A percentile compares a stretch with the other conserved stretches of the same genome.
Evolutionary conservation across 2,888 invertebrate genomes (phyloP).

Genomic region (Meghimatium bilineatum): DNA sequence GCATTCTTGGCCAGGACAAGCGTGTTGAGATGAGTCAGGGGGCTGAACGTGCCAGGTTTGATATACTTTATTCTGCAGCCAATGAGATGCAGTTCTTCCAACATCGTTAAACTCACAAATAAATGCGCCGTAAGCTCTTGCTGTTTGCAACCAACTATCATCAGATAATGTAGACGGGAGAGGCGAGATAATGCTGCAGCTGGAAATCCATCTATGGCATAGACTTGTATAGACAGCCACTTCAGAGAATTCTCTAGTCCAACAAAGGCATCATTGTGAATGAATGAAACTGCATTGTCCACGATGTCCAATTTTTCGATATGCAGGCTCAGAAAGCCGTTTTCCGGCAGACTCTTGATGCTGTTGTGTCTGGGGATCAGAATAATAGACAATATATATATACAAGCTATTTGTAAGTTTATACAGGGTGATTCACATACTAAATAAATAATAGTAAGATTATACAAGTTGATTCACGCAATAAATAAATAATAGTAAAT

Average conservation of each 20-base stretch:
- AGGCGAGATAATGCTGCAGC: constrained; percentile 46
- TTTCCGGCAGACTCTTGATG: constrained; percentile 52
- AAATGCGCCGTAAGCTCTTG: constrained; percentile 44
- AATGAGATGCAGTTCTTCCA: constrained; percentile 52
- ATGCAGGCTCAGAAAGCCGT: constrained; percentile 52
- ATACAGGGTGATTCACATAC: too few species aligned
- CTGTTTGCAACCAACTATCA: constrained; percentile 53
- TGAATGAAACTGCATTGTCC: constrained; percentile 53
- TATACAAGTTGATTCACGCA: too few species aligned
- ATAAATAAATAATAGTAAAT: too few species aligned
- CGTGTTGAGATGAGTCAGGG: constrained; percentile 49
- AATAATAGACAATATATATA: neutral
- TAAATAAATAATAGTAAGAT: too few species aligned
- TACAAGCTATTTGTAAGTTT: too few species aligned
- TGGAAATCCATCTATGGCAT: constrained; percentile 52
- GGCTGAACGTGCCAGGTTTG: constrained; percentile 45
- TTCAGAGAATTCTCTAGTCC: constrained; percentile 55
- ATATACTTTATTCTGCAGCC: constrained; percentile 52
- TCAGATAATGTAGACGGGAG: constrained; percentile 42
- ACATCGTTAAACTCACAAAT: constrained; percentile 46
- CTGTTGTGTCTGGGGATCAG: constrained; percentile 49
- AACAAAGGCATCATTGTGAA: constrained; percentile 53
- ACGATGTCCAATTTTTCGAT: constrained; percentile 54
- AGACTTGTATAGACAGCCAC: constrained; percentile 44
- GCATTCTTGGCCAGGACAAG: constrained; percentile 51